These are phyloP conservation scores for Callochromis pleurospilus DNA, from an alignment of 2,113 vertebrate species.

Conservation along the genomic window DNA sequence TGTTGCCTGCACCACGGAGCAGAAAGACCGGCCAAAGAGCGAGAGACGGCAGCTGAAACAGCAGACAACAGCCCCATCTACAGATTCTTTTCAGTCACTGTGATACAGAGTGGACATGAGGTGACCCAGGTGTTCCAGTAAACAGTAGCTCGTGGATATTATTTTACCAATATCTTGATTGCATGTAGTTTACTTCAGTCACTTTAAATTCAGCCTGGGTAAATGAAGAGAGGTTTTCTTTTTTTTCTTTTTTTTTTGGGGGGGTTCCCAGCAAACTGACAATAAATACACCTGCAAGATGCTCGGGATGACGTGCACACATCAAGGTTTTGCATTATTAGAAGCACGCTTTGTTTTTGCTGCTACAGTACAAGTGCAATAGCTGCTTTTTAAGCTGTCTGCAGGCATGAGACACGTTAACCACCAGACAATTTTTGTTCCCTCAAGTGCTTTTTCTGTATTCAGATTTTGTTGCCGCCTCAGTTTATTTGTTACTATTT, in stretches of 20 bases:
- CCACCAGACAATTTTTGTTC: not conserved
- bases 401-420: not conserved
- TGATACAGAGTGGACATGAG: not conserved
- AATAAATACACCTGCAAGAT: not conserved
- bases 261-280: not conserved
- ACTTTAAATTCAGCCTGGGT: not conserved
- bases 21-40: slow-evolving; percentile 2
- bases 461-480: not conserved
- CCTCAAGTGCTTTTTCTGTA: not conserved
- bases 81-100: not conserved
- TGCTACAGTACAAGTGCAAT: not conserved
- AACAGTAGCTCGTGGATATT: not conserved
- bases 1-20: slow-evolving; percentile 22
- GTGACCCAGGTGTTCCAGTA: not conserved
- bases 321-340: not conserved
- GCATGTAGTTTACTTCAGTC: not conserved
- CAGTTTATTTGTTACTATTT: not conserved
- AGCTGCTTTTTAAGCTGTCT: not conserved
- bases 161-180: not conserved
- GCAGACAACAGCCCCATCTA: slow-evolving; percentile 71
- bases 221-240: not conserved
- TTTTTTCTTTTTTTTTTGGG: not conserved
- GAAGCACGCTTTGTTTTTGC: not conserved
- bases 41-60: not conserved
- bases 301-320: not conserved